Evolutionary conservation across 2,888 invertebrate genomes (phyloP), one percentile per base, ranked within the genome.

Genomic region (Sympetrum striolatum): DNA sequence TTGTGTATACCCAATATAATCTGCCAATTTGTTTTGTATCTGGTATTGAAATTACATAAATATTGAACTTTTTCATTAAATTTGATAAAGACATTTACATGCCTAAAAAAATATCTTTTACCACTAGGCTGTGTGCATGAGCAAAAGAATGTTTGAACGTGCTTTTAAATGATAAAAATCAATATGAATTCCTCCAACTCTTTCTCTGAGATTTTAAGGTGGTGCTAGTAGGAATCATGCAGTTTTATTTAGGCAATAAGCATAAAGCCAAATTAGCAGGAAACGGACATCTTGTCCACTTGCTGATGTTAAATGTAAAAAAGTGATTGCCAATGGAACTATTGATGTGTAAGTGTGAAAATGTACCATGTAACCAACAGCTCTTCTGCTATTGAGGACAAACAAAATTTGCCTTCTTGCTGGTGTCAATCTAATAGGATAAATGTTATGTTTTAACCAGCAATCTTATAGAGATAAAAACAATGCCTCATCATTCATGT

Each of bases 11-110:
- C 60, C 35, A 64, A 86, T 86, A 86, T 86, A 86, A 15, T 86
- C 60, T 64, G 60, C 60, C 86, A 82, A 86, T 86, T 86, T 86
- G 86, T 86, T 86, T 86, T 86, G 86, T 86, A 86, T 86, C 86
- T 37, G 60, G 86, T 86, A 37, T 60, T 86, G 86, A 86, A 86
- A 86, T 60, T 86, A 86, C 35, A 35, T 86, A 60, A 86, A 86
- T 60, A 58, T 60, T 86, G 86, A 86, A 86, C 58, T 86, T 86
- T 86, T 18, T 60, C 58, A 60, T 86, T 86, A 60, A 58, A 86
- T 86, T 86, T 86, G 86, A 86, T 86, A 86, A 86, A 86, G 48
- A 86, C 60, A 60, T 86, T 86, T 86, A 86, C 86, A 86, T 86
- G 86, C 86, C 86, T 86, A 86, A 53, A 82, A n/a, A n/a, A 48